A percentile compares a stretch with the other conserved stretches of the same genome.
phyloP scores from a whole-genome alignment of 2,888 invertebrate species.

The Agonopterix heracliana region DNA sequence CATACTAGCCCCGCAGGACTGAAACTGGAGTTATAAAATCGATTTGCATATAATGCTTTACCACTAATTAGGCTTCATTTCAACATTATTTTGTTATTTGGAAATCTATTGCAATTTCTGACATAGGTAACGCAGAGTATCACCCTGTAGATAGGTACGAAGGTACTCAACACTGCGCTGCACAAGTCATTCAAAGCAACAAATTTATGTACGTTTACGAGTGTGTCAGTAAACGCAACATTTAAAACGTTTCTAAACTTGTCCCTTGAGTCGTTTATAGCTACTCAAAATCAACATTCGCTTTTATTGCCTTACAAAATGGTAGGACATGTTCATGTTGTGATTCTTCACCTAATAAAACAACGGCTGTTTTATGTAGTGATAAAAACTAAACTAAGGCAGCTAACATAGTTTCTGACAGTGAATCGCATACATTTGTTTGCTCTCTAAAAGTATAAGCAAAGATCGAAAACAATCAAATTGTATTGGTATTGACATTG shows the following conservation, averaged over 20 bases:
- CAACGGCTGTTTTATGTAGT: slow-evolving; percentile 7
- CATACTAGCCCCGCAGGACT: too few species aligned
- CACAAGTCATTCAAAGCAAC: slow-evolving; percentile 18
- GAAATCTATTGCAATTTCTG: too few species aligned
- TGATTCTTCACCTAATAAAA: slow-evolving; percentile 6
- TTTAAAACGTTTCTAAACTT: slow-evolving; percentile 4
- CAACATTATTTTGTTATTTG: too few species aligned
- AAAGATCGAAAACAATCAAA: not conserved
- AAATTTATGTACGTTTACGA: slow-evolving; percentile 9
- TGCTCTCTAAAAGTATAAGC: too few species aligned
- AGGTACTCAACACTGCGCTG: slow-evolving; percentile 40
- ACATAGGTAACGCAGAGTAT: too few species aligned
- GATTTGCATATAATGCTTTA: slow-evolving; percentile 7
- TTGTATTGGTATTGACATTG: slow-evolving; percentile 4
- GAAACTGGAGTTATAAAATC: too few species aligned
- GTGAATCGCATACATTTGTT: too few species aligned
- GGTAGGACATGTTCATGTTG: slow-evolving; percentile 4
- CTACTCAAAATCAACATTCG: slow-evolving; percentile 5
- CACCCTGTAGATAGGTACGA: slow-evolving; percentile 16
- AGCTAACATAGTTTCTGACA: not conserved
- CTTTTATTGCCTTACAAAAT: slow-evolving; percentile 7
- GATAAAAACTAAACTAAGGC: not conserved
- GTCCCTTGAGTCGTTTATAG: slow-evolving; percentile 6
- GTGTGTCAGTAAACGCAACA: slow-evolving; percentile 7
- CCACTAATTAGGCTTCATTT: too few species aligned